phyloP scores from a whole-genome alignment of 2,113 vertebrate genomes.

The Pseudonaja textilis region DNA sequence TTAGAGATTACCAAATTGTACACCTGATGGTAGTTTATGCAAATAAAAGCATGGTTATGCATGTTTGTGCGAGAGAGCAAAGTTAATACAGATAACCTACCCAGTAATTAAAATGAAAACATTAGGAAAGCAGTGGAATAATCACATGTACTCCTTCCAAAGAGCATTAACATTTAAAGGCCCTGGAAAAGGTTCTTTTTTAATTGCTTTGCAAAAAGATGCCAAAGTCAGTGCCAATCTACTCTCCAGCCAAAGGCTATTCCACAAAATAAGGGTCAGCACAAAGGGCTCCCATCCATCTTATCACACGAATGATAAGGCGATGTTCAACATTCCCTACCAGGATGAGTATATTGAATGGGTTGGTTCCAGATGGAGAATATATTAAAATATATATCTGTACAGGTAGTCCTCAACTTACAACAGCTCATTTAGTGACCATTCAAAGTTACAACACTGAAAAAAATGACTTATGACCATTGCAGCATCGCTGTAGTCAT shows the following conservation, averaged over 20 bases:
- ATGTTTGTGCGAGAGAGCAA: background rate
- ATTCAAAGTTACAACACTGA: background rate
- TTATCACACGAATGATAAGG: background rate
- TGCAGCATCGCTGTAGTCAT: background rate
- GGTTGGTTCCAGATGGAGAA: background rate
- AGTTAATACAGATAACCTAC: background rate
- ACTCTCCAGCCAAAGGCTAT: background rate
- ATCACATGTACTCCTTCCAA: background rate
- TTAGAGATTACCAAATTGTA: background rate
- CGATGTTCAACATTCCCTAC: background rate
- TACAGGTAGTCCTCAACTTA: background rate
- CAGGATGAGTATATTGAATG: background rate
- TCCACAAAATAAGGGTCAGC: background rate
- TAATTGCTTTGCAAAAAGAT: background rate
- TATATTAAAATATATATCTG: background rate
- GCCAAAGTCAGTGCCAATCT: background rate
- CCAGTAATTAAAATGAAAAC: background rate
- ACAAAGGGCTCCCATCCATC: background rate
- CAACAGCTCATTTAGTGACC: background rate
- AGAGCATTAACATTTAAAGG: background rate
- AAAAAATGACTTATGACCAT: background rate
- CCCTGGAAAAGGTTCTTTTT: background rate
- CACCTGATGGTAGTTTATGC: background rate
- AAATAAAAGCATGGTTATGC: background rate
- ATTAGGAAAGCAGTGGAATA: background rate